phyloP scores from a whole-genome alignment of 2,888 invertebrate genomes.

The Epistrophella euchroma region DNA sequence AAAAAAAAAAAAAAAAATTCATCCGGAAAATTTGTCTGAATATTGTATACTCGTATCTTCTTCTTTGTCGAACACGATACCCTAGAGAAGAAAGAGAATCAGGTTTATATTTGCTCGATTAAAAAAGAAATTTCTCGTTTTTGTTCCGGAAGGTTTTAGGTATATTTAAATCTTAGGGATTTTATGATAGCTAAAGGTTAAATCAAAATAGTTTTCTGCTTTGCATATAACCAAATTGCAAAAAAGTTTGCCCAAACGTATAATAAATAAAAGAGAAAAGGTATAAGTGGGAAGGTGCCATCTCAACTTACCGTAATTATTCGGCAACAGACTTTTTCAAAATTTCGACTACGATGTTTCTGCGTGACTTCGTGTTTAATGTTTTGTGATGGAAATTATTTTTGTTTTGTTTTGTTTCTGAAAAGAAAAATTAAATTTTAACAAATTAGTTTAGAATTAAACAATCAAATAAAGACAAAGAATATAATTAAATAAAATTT shows the following conservation, averaged over 20 bases:
- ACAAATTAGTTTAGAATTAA: not conserved
- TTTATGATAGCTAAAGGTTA: constrained; percentile 6
- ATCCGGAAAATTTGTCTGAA: constrained; percentile 24
- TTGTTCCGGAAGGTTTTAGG: not conserved
- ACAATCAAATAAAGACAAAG: not conserved
- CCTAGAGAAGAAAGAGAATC: not conserved
- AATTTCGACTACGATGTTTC: not conserved
- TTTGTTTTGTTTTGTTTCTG: not conserved
- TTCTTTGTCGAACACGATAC: not conserved
- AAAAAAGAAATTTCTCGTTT: not conserved
- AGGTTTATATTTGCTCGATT: constrained; percentile 1
- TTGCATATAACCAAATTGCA: not conserved
- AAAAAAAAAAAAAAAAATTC: not conserved
- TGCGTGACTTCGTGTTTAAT: not conserved
- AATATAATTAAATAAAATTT: not conserved
- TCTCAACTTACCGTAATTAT: not conserved
- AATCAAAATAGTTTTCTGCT: not conserved
- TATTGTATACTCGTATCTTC: not conserved
- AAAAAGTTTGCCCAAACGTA: not conserved
- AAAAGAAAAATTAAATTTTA: constrained; percentile 1
- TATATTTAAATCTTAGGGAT: constrained; percentile 8
- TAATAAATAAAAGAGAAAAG: not conserved
- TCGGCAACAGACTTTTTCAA: not conserved
- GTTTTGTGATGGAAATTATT: not conserved
- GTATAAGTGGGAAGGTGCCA: too few relatives aligned